phyloP scores from a whole-genome alignment of 2,797 vertebrate genomes.

The Nannoperca australis region DNA sequence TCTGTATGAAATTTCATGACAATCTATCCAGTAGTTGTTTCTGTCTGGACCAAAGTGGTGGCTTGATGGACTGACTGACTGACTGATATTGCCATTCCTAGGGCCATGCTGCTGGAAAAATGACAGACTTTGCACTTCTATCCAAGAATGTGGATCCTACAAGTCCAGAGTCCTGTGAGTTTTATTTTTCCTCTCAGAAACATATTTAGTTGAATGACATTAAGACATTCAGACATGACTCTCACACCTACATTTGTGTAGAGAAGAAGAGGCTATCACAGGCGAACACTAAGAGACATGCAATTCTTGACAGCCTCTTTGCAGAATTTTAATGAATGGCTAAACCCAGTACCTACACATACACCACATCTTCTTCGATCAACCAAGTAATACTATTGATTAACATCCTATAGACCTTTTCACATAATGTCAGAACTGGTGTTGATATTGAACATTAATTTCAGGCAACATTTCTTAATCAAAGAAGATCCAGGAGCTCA shows the following conservation, averaged over 20 bases:
- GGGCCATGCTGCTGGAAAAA: conserved; percentile 10
- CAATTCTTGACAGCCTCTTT: conserved; percentile 51
- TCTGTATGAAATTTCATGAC: conserved; percentile 11
- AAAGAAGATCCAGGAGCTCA: conserved; percentile 39
- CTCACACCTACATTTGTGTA: conserved; percentile 36
- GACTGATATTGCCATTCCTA: conserved; percentile 1
- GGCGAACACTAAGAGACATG: conserved; percentile 62
- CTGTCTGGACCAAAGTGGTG: conserved; percentile 2
- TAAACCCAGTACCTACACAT: conserved; percentile 40
- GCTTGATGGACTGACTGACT: background rate
- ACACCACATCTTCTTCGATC: conserved; percentile 50
- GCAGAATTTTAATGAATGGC: conserved; percentile 68
- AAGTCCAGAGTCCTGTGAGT: background rate
- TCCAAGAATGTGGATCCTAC: conserved; percentile 4
- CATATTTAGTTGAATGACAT: conserved; percentile 39
- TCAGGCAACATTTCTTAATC: conserved; percentile 59
- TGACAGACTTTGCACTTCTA: conserved; percentile 18
- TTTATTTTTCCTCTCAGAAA: conserved; percentile 35
- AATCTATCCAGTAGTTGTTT: conserved; percentile 17
- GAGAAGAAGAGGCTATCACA: conserved; percentile 46
- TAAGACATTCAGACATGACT: conserved; percentile 23
- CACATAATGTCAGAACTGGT: conserved; percentile 32
- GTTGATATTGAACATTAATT: conserved; percentile 60
- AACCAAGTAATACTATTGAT: conserved; percentile 60
- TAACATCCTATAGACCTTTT: conserved; percentile 43